Percentiles rank a stretch among this genome's conserved stretches.
phyloP scores from a whole-genome alignment of 2,113 vertebrate genomes.

The Phainopepla nitens region DNA sequence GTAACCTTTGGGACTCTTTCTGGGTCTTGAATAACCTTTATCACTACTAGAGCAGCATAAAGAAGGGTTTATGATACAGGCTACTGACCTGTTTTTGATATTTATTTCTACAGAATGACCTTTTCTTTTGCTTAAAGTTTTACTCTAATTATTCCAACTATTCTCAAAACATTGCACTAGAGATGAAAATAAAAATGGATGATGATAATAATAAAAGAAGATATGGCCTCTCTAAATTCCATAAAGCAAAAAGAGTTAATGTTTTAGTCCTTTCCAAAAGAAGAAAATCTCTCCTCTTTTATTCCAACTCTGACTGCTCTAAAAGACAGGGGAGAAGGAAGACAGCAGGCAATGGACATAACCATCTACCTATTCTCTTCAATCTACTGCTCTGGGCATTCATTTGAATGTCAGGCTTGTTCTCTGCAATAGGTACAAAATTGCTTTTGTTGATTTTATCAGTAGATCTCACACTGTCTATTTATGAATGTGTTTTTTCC shows the following conservation, averaged over 20 bases:
- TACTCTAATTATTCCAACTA: background rate
- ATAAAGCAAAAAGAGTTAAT: background rate
- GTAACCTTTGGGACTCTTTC: background rate
- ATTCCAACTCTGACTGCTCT: background rate
- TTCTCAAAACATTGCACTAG: background rate
- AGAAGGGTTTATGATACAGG: background rate
- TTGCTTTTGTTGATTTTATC: background rate
- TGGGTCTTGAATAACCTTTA: background rate
- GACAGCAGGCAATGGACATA: background rate
- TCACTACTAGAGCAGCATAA: background rate
- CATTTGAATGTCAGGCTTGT: background rate
- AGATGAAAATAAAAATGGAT: background rate
- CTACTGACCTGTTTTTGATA: background rate
- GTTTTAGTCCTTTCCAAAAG: background rate
- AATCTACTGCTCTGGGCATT: background rate
- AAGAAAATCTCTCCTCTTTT: background rate
- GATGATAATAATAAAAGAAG: background rate
- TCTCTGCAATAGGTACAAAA: background rate
- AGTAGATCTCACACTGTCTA: background rate
- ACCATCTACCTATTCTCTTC: background rate
- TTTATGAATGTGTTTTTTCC: background rate
- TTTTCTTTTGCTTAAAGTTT: background rate
- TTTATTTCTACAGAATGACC: background rate
- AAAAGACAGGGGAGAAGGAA: background rate
- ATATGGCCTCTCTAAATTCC: background rate